Evolutionary conservation across 2,888 invertebrate genomes (phyloP).

Genomic region (Dyspetes luteomarginatus): DNA sequence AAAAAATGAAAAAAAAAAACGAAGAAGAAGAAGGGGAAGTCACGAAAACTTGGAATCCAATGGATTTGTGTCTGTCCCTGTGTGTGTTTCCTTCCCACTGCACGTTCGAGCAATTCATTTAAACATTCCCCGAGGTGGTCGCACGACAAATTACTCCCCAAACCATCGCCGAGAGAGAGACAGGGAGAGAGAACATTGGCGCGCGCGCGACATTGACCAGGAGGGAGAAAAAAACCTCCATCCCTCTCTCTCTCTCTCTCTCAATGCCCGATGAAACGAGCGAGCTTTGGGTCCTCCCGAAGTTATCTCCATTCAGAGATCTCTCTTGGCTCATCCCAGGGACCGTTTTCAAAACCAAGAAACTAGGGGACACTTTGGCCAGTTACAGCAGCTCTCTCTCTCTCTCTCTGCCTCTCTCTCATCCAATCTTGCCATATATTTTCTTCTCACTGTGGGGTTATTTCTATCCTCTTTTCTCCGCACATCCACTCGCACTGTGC

Average conservation of each 20-base stretch:
- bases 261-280: constrained; percentile 41
- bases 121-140: constrained; percentile 83
- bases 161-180: too few species aligned
- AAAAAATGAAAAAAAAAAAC: not conserved
- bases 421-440: constrained; percentile 16
- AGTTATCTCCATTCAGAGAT: constrained; percentile 81
- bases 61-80: constrained; percentile 22
- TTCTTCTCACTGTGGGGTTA: constrained; percentile 32
- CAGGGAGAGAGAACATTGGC: constrained; percentile 72
- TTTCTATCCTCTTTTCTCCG: constrained; percentile 37
- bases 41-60: constrained; percentile 56
- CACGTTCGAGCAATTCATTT: constrained; percentile 82
- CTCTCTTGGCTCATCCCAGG: constrained; percentile 64
- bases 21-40: not conserved
- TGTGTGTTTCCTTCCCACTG: constrained; percentile 57
- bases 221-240: constrained; percentile 29
- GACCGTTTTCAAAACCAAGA: constrained; percentile 41
- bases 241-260: constrained; percentile 45
- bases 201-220: constrained; percentile 57
- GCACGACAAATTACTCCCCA: constrained; percentile 83
- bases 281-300: constrained; percentile 65
- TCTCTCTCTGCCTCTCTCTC: constrained; percentile 20
- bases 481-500: constrained; percentile 48
- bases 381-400: constrained; percentile 59
- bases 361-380: constrained; percentile 55